phyloP scores from a whole-genome alignment of 2,113 vertebrate genomes.

The Smithornis capensis region DNA sequence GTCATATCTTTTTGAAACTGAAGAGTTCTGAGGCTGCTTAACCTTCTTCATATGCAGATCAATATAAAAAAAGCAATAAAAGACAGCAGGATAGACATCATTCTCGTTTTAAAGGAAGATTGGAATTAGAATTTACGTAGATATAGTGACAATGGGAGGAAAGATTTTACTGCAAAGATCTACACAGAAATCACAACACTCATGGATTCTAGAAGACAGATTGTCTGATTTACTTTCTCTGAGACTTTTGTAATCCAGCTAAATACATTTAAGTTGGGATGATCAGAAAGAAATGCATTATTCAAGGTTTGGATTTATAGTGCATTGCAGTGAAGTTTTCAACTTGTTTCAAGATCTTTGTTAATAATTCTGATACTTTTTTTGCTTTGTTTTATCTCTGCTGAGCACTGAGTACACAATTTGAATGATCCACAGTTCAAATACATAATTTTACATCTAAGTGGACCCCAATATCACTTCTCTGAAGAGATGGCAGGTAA shows the following conservation, averaged over 20 bases:
- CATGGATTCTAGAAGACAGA: background rate
- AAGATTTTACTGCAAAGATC: background rate
- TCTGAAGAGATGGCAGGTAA: background rate
- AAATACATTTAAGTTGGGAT: background rate
- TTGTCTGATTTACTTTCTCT: background rate
- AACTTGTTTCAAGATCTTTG: background rate
- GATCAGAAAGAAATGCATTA: background rate
- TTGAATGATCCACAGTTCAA: background rate
- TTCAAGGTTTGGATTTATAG: background rate
- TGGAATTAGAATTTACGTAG: background rate
- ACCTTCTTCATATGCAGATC: fast-evolving
- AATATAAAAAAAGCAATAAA: background rate
- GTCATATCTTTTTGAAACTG: background rate
- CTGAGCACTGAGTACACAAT: background rate
- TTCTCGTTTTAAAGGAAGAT: background rate
- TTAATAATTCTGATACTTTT: background rate
- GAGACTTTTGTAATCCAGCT: background rate
- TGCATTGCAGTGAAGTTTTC: background rate
- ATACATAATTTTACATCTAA: background rate
- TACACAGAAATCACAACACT: background rate
- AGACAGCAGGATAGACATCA: background rate
- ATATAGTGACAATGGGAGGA: background rate
- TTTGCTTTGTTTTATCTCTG: background rate
- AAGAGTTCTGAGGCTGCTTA: background rate
- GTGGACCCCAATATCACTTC: background rate